phyloP scores from a whole-genome alignment of 2,797 vertebrate species.

The Hoplostethus mediterraneus region DNA sequence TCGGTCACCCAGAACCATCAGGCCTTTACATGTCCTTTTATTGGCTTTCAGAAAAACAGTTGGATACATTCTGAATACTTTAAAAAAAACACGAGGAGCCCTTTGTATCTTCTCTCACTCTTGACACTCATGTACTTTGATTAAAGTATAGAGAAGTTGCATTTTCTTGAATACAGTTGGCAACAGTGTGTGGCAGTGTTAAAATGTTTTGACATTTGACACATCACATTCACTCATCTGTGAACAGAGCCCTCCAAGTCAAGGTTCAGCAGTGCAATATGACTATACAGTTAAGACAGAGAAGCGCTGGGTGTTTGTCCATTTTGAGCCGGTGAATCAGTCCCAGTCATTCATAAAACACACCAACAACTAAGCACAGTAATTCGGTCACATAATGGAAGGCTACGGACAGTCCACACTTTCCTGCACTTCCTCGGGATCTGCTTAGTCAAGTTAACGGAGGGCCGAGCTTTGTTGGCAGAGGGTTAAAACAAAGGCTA shows the following conservation, averaged over 20 bases:
- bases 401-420: neutral
- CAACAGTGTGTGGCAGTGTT: neutral
- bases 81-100: neutral
- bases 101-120: neutral
- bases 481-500: slow-evolving; percentile 13
- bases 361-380: too few species aligned
- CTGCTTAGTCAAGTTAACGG: too few species aligned
- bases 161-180: neutral
- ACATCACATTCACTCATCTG: neutral
- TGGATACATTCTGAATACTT: neutral
- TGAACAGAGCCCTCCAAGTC: slow-evolving; percentile 12
- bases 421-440: too few species aligned
- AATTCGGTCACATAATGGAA: neutral
- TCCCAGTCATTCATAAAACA: neutral
- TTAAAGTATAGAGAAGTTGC: neutral
- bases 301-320: neutral
- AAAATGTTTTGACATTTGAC: neutral
- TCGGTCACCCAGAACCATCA: neutral
- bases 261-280: slow-evolving; percentile 23
- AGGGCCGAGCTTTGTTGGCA: neutral
- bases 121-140: neutral
- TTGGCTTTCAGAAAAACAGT: neutral
- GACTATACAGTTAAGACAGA: neutral
- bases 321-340: slow-evolving; percentile 5
- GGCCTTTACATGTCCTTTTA: neutral